A percentile compares a stretch with the other conserved stretches of the same genome.
These are phyloP conservation scores for Sebastes wilsoni DNA, from an alignment of 2,797 vertebrate species.

Conservation along the genomic window DNA sequence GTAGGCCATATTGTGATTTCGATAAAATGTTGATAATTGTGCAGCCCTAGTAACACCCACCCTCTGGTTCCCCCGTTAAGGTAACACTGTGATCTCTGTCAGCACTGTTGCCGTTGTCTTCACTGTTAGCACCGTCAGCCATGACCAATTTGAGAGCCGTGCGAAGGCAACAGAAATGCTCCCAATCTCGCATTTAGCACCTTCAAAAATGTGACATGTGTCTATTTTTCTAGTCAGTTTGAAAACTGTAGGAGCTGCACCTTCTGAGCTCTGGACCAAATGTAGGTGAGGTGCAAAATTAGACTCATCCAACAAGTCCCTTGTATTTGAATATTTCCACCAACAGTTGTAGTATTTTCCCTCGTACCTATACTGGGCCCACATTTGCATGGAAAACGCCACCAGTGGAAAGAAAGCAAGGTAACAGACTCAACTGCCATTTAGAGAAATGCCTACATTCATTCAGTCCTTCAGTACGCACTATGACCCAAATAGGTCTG, in stretches of 20 bases:
- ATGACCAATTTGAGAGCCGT: background rate
- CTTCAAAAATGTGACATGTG: background rate
- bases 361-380: background rate
- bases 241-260: background rate
- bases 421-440: conserved; percentile 14
- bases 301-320: background rate
- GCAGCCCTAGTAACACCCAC: too few species aligned
- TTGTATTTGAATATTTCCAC: background rate
- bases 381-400: conserved; percentile 20
- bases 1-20: too few species aligned
- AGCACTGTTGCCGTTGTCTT: too few species aligned
- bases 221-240: background rate
- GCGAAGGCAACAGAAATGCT: background rate
- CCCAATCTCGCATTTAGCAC: background rate
- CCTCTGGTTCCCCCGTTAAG: too few species aligned
- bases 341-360: background rate
- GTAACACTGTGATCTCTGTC: too few species aligned
- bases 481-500: conserved; percentile 2
- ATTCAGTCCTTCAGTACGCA: background rate
- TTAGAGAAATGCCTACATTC: conserved; percentile 20
- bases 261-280: background rate
- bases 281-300: too few species aligned
- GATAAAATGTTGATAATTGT: too few species aligned
- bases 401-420: conserved; percentile 22
- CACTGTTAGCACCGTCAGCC: too few species aligned